Percentiles rank a stretch among this genome's conserved stretches.
Conservation (phyloP, 2,888 invertebrate genomes). For the Meteorus colon region DNA sequence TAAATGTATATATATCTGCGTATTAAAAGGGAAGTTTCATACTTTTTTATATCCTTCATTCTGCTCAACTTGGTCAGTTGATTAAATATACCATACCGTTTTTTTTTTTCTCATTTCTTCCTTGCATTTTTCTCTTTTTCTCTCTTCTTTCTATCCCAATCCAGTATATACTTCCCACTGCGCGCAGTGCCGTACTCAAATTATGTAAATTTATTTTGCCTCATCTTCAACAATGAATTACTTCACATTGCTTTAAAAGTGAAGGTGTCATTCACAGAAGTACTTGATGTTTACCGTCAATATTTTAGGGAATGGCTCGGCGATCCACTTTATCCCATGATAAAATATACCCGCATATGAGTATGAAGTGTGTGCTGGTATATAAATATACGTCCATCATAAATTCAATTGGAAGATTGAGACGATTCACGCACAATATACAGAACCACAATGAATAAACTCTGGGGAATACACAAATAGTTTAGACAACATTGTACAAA, state of each 20-base stretch:
- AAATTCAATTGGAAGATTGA: neutral
- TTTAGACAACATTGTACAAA: too few relatives aligned
- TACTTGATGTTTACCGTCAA: too few relatives aligned
- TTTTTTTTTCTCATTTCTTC: neutral
- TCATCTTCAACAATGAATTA: too few relatives aligned
- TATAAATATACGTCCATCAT: neutral
- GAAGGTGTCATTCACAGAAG: too few relatives aligned
- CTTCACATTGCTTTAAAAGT: too few relatives aligned
- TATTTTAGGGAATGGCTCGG: too few relatives aligned
- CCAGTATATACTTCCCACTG: neutral
- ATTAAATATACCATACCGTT: conserved; percentile 38
- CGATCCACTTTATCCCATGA: neutral
- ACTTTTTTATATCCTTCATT: conserved; percentile 25
- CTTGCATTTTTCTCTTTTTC: conserved; percentile 21
- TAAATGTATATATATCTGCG: neutral
- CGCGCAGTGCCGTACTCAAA: neutral
- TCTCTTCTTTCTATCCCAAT: neutral
- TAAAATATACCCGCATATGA: neutral
- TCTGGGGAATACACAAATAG: too few relatives aligned
- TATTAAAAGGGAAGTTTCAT: conserved; percentile 16
- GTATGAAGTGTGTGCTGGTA: neutral
- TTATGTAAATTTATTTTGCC: too few relatives aligned
- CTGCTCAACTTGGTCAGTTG: conserved; percentile 31
- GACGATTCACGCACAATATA: too few relatives aligned
- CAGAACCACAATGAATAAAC: too few relatives aligned